phyloP scores from a whole-genome alignment of 2,113 vertebrate species.

The Rattus rattus region DNA sequence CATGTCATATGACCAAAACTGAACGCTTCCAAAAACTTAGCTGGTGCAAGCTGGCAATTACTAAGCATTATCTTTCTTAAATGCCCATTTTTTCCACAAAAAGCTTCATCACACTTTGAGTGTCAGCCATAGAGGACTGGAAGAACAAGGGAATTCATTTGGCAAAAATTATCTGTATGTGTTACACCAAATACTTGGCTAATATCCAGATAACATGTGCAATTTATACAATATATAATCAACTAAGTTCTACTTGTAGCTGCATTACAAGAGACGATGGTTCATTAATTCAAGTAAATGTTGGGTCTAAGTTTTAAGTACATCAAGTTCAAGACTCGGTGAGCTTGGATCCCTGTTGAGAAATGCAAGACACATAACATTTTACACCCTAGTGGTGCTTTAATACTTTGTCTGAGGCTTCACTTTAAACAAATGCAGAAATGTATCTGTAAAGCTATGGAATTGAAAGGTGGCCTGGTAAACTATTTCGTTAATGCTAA shows the following conservation, averaged over 20 bases:
- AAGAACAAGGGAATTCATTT: conserved; percentile 35
- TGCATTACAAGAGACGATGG: not conserved
- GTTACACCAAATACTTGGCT: conserved; percentile 37
- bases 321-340: not conserved
- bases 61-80: conserved; percentile 59
- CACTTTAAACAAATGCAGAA: conserved; percentile 37
- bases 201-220: conserved; percentile 19
- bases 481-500: conserved; percentile 32
- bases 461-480: not conserved
- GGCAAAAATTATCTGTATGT: conserved; percentile 20
- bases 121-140: conserved; percentile 31
- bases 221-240: conserved; percentile 17
- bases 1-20: conserved; percentile 14
- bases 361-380: conserved; percentile 1
- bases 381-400: not conserved
- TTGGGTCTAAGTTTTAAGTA: conserved; percentile 49
- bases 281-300: conserved; percentile 60
- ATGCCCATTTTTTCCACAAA: conserved; percentile 25
- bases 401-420: not conserved
- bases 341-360: not conserved
- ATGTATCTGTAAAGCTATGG: not conserved
- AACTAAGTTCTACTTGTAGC: conserved; percentile 42
- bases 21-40: conserved; percentile 34
- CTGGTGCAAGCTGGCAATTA: conserved; percentile 36
- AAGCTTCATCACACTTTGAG: conserved; percentile 27